These are phyloP conservation scores for Actinia tenebrosa DNA, from an alignment of 64 coral and sea anemone species.

Conservation along the genomic window DNA sequence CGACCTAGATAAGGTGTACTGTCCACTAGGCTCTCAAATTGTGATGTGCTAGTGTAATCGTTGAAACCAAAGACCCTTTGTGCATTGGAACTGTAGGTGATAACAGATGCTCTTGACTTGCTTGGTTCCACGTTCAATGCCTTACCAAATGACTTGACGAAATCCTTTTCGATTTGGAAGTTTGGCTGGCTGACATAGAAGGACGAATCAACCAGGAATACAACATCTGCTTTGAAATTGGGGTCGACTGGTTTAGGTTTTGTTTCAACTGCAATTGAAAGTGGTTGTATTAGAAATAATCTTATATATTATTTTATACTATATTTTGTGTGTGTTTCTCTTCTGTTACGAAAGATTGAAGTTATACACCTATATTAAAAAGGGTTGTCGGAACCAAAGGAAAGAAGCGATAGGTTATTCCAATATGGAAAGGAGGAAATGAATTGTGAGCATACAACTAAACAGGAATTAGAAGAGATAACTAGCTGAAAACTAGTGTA, in stretches of 20 bases:
- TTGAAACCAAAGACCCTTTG: conserved; percentile 18
- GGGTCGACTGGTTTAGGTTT: background rate
- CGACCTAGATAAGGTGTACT: conserved; percentile 11
- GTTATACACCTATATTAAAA: too few relatives aligned
- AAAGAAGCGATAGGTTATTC: too few relatives aligned
- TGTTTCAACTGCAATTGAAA: background rate
- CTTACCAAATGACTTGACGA: conserved; percentile 74
- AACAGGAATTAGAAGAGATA: too few relatives aligned
- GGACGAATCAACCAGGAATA: conserved; percentile 65
- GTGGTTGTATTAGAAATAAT: background rate
- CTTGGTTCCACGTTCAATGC: conserved; percentile 44
- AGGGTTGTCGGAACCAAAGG: too few relatives aligned
- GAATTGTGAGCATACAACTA: too few relatives aligned
- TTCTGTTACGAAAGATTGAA: too few relatives aligned
- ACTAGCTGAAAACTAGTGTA: too few relatives aligned
- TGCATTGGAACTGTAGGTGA: conserved; percentile 61
- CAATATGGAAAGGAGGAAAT: too few relatives aligned
- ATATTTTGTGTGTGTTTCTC: too few relatives aligned
- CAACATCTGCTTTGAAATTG: conserved; percentile 44
- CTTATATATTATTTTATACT: too few relatives aligned
- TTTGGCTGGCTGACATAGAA: conserved; percentile 45
- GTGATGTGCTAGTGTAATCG: background rate
- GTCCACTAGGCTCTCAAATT: background rate
- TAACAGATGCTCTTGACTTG: conserved; percentile 42
- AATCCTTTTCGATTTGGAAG: conserved; percentile 51